Evolutionary conservation across 1,140 invertebrate genomes (phyloP).

Genomic region (Drosophila ficusphila): DNA sequence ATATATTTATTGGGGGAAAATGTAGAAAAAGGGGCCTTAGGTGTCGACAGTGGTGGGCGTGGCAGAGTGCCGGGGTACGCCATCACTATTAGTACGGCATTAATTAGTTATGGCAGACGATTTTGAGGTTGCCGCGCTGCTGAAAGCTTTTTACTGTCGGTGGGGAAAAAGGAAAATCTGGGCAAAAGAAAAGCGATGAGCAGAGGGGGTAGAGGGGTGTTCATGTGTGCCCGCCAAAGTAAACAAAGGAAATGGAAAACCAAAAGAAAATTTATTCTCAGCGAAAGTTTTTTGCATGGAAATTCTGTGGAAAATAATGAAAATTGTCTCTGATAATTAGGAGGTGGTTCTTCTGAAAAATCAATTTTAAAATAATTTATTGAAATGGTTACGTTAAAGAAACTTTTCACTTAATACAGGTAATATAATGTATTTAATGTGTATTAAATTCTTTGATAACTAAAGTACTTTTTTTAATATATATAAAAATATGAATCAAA

Average conservation of each 20-base stretch:
- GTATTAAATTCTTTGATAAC: too few relatives aligned
- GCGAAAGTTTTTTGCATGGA: constrained; percentile 25
- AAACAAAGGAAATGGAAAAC: constrained; percentile 52
- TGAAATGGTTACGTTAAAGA: too few relatives aligned
- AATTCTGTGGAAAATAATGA: not conserved
- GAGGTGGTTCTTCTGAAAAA: too few relatives aligned
- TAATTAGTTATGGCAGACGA: constrained; percentile 84
- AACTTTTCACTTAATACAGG: too few relatives aligned
- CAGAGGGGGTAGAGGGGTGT: not conserved
- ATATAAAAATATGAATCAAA: too few relatives aligned
- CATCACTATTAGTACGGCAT: constrained; percentile 79
- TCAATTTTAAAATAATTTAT: too few relatives aligned
- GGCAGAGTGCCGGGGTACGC: constrained; percentile 38
- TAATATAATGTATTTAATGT: too few relatives aligned
- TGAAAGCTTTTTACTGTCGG: constrained; percentile 83
- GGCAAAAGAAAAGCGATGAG: not conserved
- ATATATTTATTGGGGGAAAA: constrained; percentile 18
- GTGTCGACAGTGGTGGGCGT: constrained; percentile 15
- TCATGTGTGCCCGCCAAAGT: constrained; percentile 11
- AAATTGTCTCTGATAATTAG: not conserved
- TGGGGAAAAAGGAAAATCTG: not conserved
- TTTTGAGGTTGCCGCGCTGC: constrained; percentile 78
- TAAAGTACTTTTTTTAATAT: too few relatives aligned
- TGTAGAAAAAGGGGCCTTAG: constrained; percentile 14
- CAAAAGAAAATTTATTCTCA: constrained; percentile 34